phyloP scores from a whole-genome alignment of 2,888 invertebrate genomes.

The Thalpophila matura region DNA sequence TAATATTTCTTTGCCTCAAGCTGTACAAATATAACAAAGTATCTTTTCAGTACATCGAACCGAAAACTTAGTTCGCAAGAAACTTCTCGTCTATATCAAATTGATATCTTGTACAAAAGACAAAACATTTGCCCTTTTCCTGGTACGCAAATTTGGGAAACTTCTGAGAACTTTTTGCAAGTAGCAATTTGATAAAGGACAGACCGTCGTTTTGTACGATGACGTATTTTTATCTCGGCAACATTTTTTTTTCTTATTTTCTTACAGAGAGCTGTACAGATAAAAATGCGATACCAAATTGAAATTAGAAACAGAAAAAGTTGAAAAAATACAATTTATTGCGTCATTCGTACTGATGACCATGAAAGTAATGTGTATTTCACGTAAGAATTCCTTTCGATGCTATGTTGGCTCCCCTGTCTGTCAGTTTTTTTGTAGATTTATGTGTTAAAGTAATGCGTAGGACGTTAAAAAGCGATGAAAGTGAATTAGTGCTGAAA shows the following conservation, averaged over 20 bases:
- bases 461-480: no score
- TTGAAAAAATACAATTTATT: not conserved
- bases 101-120: conserved; percentile 62
- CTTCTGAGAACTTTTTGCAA: conserved; percentile 49
- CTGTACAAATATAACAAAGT: not conserved
- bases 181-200: conserved; percentile 45
- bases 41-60: not conserved
- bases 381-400: not conserved
- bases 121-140: conserved; percentile 63
- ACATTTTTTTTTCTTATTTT: conserved; percentile 15
- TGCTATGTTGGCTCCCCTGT: no score
- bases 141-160: conserved; percentile 55
- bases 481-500: no score
- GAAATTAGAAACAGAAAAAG: not conserved
- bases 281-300: conserved; percentile 13
- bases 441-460: no score
- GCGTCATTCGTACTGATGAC: not conserved
- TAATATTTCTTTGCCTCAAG: not conserved
- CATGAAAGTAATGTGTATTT: not conserved
- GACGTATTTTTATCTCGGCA: conserved; percentile 7
- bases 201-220: conserved; percentile 11
- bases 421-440: no score
- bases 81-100: conserved; percentile 59
- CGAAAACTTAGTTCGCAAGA: conserved; percentile 41
- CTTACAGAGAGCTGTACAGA: conserved; percentile 1